Percentiles rank a stretch among this genome's conserved stretches.
Evolutionary conservation across 1,140 invertebrate species (phyloP).

Genomic region (Calliopsis andreniformis): DNA sequence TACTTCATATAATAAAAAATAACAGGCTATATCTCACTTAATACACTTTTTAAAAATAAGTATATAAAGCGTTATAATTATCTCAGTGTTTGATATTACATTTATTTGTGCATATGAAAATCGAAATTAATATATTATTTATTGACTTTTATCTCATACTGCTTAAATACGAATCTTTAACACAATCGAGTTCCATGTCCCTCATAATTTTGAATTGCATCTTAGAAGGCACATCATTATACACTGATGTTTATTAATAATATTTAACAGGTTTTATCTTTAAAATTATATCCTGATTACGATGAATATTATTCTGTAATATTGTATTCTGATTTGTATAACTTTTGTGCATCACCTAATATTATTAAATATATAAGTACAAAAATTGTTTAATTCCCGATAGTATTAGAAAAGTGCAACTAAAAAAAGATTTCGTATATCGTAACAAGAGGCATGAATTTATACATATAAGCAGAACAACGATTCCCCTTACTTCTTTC

Average conservation of each 20-base stretch:
- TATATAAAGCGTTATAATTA: slow-evolving; percentile 16
- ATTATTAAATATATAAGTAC: slow-evolving; percentile 26
- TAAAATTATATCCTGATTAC: slow-evolving; percentile 11
- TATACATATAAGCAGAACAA: slow-evolving; percentile 2
- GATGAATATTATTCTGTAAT: slow-evolving; percentile 6
- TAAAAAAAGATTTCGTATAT: slow-evolving; percentile 7
- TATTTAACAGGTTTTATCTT: slow-evolving; percentile 6
- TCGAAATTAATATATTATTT: slow-evolving; percentile 11
- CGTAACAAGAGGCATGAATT: slow-evolving; percentile 28
- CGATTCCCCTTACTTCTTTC: slow-evolving; percentile 75
- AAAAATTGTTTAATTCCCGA: slow-evolving; percentile 1
- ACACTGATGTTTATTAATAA: slow-evolving; percentile 26
- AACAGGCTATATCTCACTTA: slow-evolving; percentile 27
- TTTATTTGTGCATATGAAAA: slow-evolving; percentile 26
- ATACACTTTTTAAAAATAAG: slow-evolving; percentile 27
- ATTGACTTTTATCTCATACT: slow-evolving; percentile 18
- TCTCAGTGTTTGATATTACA: neutral
- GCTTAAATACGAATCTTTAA: neutral
- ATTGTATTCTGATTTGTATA: slow-evolving; percentile 25
- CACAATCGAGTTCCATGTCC: neutral
- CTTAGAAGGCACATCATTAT: slow-evolving; percentile 47
- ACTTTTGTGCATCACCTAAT: slow-evolving; percentile 38
- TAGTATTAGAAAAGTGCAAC: neutral
- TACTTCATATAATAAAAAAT: slow-evolving; percentile 21
- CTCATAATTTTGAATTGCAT: slow-evolving; percentile 27